Percentiles rank a stretch among this genome's conserved stretches.
Conservation (phyloP, 2,797 vertebrate genomes). For the Heliangelus exortis region DNA sequence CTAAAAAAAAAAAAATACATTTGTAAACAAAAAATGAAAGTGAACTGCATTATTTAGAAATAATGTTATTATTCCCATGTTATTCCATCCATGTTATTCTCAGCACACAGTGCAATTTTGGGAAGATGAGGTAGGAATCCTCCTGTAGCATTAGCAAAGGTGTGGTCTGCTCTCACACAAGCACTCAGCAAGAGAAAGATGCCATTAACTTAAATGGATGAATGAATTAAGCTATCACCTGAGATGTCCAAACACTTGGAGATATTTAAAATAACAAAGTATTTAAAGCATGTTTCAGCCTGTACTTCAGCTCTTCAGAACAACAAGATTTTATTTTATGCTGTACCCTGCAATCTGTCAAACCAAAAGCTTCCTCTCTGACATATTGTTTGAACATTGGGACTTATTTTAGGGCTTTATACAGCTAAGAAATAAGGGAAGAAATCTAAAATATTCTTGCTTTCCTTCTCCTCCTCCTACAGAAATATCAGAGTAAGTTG, state of each 20-base stretch:
- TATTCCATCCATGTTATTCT: neutral
- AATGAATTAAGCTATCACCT: neutral
- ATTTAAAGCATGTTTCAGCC: slow-evolving; percentile 20
- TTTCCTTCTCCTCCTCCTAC: neutral
- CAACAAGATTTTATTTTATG: neutral
- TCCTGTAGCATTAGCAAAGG: neutral
- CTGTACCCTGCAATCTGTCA: neutral
- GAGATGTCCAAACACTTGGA: slow-evolving; percentile 27
- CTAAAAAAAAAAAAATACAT: rapidly evolving
- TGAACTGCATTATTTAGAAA: neutral
- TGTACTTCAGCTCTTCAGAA: slow-evolving; percentile 1
- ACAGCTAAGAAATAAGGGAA: slow-evolving; percentile 8
- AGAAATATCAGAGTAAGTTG: neutral
- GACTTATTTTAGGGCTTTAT: neutral
- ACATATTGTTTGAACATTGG: neutral
- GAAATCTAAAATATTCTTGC: neutral
- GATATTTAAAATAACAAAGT: neutral
- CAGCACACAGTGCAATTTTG: neutral
- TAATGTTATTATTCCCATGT: too few relatives aligned
- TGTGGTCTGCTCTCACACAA: neutral
- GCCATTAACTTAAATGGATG: neutral
- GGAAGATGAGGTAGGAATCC: neutral
- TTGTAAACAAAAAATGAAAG: neutral
- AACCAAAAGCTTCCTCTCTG: neutral
- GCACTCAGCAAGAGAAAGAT: neutral